Conservation (phyloP, 2,113 vertebrate genomes). For the Lichenostomus cassidix region DNA sequence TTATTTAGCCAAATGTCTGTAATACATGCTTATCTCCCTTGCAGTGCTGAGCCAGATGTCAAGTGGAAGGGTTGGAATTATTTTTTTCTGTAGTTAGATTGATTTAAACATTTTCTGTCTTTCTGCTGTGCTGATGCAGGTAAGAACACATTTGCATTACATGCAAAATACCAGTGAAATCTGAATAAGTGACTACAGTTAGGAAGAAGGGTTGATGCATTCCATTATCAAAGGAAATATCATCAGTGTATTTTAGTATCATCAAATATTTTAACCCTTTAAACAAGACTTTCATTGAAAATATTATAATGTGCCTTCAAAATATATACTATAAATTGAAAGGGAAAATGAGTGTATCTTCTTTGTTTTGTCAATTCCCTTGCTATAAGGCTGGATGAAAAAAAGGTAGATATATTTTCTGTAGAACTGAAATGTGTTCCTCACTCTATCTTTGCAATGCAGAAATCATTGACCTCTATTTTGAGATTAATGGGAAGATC, state of each 20-base stretch:
- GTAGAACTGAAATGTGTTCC: neutral
- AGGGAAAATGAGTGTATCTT: neutral
- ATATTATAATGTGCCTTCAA: neutral
- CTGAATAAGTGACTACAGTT: neutral
- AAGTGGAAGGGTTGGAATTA: neutral
- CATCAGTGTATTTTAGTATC: neutral
- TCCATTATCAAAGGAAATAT: neutral
- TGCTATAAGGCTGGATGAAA: neutral
- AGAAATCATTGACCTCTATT: neutral
- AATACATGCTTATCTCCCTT: neutral
- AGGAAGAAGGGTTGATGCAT: neutral
- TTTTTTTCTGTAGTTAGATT: neutral
- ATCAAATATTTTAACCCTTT: neutral
- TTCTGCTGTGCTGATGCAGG: neutral
- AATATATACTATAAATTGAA: neutral
- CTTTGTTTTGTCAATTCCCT: neutral
- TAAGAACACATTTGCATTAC: neutral
- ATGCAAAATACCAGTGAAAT: neutral
- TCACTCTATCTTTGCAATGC: neutral
- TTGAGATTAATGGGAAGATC: neutral
- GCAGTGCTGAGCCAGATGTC: neutral
- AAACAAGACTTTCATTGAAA: neutral
- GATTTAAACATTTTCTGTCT: neutral
- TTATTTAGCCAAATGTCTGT: slow-evolving; percentile 9
- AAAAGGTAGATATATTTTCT: neutral